Evolutionary conservation across 2,888 invertebrate genomes (phyloP).

Genomic region (Dermolepida albohirtum): DNA sequence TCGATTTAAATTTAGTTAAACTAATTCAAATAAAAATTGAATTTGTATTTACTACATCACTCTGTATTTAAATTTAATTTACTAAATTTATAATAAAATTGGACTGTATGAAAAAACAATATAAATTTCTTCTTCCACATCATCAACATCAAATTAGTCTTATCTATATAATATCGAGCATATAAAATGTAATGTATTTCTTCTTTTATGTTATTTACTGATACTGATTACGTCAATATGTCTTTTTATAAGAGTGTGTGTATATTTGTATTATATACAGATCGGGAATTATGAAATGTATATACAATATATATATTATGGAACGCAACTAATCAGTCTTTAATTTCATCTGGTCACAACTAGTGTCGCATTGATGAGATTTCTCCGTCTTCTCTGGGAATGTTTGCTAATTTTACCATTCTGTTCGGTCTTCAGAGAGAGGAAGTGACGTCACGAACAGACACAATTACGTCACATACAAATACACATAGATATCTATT

Average conservation of each 20-base stretch:
- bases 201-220: constrained; percentile 34
- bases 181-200: constrained; percentile 1
- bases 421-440: constrained; percentile 48
- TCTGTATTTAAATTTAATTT: no score
- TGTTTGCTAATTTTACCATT: constrained; percentile 52
- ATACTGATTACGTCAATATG: constrained; percentile 32
- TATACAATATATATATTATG: no score
- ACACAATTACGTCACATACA: constrained; percentile 56
- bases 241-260: constrained; percentile 11
- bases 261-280: background rate
- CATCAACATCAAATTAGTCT: no score
- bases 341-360: constrained; percentile 41
- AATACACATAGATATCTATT: constrained; percentile 64
- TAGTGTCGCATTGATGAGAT: constrained; percentile 47
- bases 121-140: no score
- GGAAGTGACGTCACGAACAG: constrained; percentile 56
- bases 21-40: no score
- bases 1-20: no score
- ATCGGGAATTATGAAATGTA: no score
- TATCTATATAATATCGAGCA: no score
- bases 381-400: constrained; percentile 44
- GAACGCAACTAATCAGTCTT: constrained; percentile 43
- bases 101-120: no score
- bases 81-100: no score
- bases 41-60: no score